Percentiles rank a stretch among this genome's conserved stretches.
These are phyloP conservation scores for Sebastes iracundus DNA, from an alignment of 2,797 vertebrate species.

Conservation along the genomic window DNA sequence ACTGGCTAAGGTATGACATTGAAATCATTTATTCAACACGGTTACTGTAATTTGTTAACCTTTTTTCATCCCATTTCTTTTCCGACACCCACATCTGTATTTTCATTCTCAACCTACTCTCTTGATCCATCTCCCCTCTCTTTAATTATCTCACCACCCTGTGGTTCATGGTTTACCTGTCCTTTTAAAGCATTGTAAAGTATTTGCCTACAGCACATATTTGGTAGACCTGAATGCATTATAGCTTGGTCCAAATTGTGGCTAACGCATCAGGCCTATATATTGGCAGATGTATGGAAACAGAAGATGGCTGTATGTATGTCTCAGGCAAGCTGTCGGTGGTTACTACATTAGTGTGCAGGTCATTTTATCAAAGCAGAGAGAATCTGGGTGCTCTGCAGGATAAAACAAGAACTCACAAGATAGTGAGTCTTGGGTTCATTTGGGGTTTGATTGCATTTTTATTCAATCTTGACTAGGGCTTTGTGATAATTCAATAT, in stretches of 20 bases:
- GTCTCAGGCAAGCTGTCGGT: not conserved
- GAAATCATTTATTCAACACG: conserved; percentile 57
- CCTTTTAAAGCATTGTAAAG: not conserved
- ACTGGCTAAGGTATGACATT: conserved; percentile 55
- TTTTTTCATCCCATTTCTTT: conserved; percentile 24
- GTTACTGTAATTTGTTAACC: conserved; percentile 40
- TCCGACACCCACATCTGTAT: conserved; percentile 13
- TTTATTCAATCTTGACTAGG: not conserved
- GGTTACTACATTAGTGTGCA: not conserved
- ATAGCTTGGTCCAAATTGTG: not conserved
- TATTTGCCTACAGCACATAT: not conserved
- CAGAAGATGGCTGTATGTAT: not conserved
- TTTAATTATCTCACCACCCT: conserved; percentile 31
- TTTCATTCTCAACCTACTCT: conserved; percentile 19
- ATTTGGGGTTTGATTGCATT: not conserved
- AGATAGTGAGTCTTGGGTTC: not conserved
- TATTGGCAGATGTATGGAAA: not conserved
- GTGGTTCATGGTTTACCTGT: not conserved
- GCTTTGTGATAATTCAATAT: too few relatives aligned
- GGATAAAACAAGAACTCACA: not conserved
- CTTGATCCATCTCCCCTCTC: not conserved
- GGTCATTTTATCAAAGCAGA: not conserved
- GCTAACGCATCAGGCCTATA: not conserved
- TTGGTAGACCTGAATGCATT: conserved; percentile 11
- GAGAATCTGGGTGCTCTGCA: not conserved